Base-by-base conservation (phyloP, 1,140 invertebrate species). In the Drosophila suzukii region DNA sequence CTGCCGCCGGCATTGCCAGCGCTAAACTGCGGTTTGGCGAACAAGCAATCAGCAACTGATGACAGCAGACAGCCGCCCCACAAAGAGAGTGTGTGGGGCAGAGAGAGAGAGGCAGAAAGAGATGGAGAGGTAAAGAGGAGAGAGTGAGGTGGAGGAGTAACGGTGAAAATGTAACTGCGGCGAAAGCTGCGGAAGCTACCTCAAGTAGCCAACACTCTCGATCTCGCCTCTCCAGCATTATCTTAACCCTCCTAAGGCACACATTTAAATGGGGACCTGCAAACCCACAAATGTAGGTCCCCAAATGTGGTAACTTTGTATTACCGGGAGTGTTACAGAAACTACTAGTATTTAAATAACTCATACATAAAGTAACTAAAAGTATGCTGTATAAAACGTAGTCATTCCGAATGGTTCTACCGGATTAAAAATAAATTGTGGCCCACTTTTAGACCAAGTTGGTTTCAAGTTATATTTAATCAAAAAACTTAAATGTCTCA, bases 1-100 rank as follows among this genome's bases (percentile, higher is more conserved):
- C 78, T 67, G 74, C 82, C 85, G 90, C 79, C 78, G 85, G 83
- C 90, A 83, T 81, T 90, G 81, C 68, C 85, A 90, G 75, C 78
- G 60, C 59, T 78, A 53, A 60, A 57, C 74, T 91, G 90, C 90
- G 90, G 90, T 91, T 91, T 75, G 56, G 56, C 66, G 74, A 91
- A 77, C 90, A 91, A 91, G 90, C 70, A 75, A 85, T 36, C 90
- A 91, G 90, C 71, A 91, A 75, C 67, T 34, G 61, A 41, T 49
- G 62, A 61, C 60, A 70, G 60, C 54, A 56, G 30, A 41, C 60
- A 49, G 58, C 39, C 20, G 59, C 36, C 44, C 46, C 27, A 27
- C 27, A 27, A 13, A 32, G 32, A 44, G 41, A 57, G 47, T 47
- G 38, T 53, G 44, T 53, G 49, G 56, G 67, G 41, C 59, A 47